phyloP scores from a whole-genome alignment of 2,888 invertebrate species.

The Unio pictorum region DNA sequence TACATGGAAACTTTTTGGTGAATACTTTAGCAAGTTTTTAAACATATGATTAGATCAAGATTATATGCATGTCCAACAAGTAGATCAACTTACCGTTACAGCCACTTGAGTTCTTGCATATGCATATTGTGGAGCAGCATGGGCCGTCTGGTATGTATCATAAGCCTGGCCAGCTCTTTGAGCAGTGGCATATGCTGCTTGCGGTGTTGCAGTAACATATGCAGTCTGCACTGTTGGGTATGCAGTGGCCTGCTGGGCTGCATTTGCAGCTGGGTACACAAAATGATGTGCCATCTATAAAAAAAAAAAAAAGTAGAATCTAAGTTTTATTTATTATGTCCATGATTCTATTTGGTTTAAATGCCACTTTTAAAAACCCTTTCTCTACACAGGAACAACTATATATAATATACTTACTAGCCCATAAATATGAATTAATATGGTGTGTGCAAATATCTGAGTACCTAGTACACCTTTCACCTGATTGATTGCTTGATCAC shows the following conservation, averaged over 20 bases:
- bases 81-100: constrained; percentile 51
- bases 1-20: too few relatives aligned
- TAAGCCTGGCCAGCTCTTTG: constrained; percentile 82
- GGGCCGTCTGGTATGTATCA: constrained; percentile 65
- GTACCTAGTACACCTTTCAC: too few relatives aligned
- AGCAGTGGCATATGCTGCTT: constrained; percentile 85
- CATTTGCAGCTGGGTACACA: constrained; percentile 61
- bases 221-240: constrained; percentile 88
- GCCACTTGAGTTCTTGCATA: constrained; percentile 67
- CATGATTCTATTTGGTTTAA: too few relatives aligned
- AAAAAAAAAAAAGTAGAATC: not conserved
- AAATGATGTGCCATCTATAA: constrained; percentile 58
- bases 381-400: not conserved
- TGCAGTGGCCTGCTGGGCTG: constrained; percentile 77
- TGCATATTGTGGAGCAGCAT: constrained; percentile 66
- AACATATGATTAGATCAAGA: too few relatives aligned
- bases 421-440: too few relatives aligned
- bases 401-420: too few relatives aligned
- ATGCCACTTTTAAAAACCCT: not conserved
- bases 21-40: too few relatives aligned
- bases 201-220: constrained; percentile 87
- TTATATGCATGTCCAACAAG: too few relatives aligned
- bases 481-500: too few relatives aligned
- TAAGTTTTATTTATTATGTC: too few relatives aligned
- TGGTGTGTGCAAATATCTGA: too few relatives aligned